A percentile compares a stretch with the other conserved stretches of the same genome.
phyloP scores from a whole-genome alignment of 2,113 vertebrate genomes.

The Xiphophorus maculatus region DNA sequence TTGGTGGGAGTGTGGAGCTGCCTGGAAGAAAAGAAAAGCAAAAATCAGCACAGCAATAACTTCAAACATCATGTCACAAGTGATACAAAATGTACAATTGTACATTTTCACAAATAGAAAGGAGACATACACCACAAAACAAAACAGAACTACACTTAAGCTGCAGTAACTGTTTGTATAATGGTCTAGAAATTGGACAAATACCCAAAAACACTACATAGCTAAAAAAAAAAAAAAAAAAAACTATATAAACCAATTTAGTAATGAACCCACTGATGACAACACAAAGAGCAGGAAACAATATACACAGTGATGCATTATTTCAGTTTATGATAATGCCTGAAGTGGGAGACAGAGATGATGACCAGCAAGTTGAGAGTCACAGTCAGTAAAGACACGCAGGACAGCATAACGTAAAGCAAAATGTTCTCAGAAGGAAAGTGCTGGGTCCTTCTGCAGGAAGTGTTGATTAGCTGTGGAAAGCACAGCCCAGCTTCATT shows the following conservation, averaged over 20 bases:
- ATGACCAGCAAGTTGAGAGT: conserved; percentile 34
- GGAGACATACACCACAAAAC: too few relatives aligned
- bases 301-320: too few relatives aligned
- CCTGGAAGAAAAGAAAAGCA: conserved; percentile 25
- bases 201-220: too few relatives aligned
- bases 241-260: too few relatives aligned
- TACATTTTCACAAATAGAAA: background rate
- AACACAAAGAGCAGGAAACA: too few relatives aligned
- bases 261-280: too few relatives aligned
- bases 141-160: too few relatives aligned
- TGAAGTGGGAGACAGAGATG: conserved; percentile 34
- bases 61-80: too few relatives aligned
- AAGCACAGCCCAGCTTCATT: conserved; percentile 17
- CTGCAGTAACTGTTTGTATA: too few relatives aligned
- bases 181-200: too few relatives aligned
- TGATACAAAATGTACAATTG: too few relatives aligned
- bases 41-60: background rate
- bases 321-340: background rate
- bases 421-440: background rate
- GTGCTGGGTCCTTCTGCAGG: conserved; percentile 3
- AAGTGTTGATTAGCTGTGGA: conserved; percentile 21
- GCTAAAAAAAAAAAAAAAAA: too few relatives aligned
- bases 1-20: conserved; percentile 43
- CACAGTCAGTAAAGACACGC: conserved; percentile 19
- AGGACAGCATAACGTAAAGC: background rate